phyloP scores from a whole-genome alignment of 2,113 vertebrate genomes.

The Pseudolaguvia tuberculata region DNA sequence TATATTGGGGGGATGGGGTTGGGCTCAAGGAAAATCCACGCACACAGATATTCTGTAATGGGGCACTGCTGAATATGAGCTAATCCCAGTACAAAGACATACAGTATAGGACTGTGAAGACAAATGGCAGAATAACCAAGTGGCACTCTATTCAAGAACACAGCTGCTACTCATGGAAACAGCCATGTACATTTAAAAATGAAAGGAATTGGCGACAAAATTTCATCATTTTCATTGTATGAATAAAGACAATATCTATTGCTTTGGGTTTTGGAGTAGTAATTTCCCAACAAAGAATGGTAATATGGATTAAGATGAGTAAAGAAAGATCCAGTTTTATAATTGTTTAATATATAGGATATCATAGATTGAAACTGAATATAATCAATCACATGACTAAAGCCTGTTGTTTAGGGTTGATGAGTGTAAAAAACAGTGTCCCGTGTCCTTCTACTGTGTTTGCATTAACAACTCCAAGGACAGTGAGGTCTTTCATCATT shows the following conservation, averaged over 20 bases:
- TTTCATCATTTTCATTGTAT: neutral
- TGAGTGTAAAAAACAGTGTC: slow-evolving; percentile 21
- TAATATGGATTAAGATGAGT: neutral
- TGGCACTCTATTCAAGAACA: slow-evolving; percentile 20
- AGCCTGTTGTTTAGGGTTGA: slow-evolving; percentile 6
- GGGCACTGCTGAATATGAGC: slow-evolving; percentile 31
- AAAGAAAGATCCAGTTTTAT: neutral
- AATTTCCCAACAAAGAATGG: neutral
- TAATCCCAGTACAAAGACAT: slow-evolving; percentile 28
- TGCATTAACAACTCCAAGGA: slow-evolving; percentile 61
- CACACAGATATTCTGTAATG: slow-evolving; percentile 33
- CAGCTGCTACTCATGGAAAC: slow-evolving; percentile 31
- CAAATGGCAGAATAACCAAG: slow-evolving; percentile 17
- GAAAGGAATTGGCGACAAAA: too few relatives aligned
- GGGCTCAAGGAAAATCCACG: slow-evolving; percentile 44
- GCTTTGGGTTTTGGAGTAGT: neutral
- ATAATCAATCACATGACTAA: neutral
- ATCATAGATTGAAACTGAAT: too few relatives aligned
- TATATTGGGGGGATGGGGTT: slow-evolving; percentile 53
- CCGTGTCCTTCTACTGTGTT: slow-evolving; percentile 25
- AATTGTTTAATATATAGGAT: too few relatives aligned
- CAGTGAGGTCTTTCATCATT: slow-evolving; percentile 92
- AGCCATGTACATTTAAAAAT: slow-evolving; percentile 1
- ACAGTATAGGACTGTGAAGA: slow-evolving; percentile 4
- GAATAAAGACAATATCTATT: neutral